Evolutionary conservation across 2,888 invertebrate genomes (phyloP), one percentile per base, ranked within the genome.

Genomic region (Caenorhabditis angaria): DNA sequence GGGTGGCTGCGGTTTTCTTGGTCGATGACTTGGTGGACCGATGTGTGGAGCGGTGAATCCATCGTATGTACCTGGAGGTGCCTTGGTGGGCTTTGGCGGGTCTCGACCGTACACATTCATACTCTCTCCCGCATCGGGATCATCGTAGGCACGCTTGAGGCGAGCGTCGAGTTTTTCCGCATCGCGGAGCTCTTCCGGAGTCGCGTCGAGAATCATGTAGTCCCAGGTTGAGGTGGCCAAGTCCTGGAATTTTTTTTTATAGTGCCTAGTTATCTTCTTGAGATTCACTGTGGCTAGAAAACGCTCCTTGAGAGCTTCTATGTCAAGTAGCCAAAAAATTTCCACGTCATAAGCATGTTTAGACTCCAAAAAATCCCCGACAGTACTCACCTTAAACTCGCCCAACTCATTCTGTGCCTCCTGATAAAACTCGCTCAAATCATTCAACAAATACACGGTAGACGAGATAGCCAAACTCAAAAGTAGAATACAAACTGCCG

Each of bases 141-240:
- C 63, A 18, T 70, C 70, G 24, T 67, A 72, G 3, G 64, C 65
- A 51, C 71, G 55, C 32, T 68, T 67, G 4, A 59, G 2, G 8
- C 59, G 25, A 12, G 8, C 41, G 2, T 68, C 67, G 12, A 20
- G 10, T 6, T 71, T 61, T 53, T 71, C 71, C 1, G 67, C 66
- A 47, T 71, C 64, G 60, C 67, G 54, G 54, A 68, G 54, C 29
- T 68, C 68, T 62, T 68, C 72, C 32, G 72, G 72, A 6, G 67
- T 65, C n/a, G 70, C 61, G 32, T 67, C 69, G 27, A 53, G 48
- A 2, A 69, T 63, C 72, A 77, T 72, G 28, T 68, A 66, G 12
- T 69, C 67, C 77, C 77, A 77, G 6, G 71, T 71, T 48, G 63
- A 70, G 57, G 75, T 77, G 0, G 77, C 74, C 35, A 75, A 61